Conservation (phyloP, 2,113 vertebrate genomes). For the Ramphastos sulfuratus region DNA sequence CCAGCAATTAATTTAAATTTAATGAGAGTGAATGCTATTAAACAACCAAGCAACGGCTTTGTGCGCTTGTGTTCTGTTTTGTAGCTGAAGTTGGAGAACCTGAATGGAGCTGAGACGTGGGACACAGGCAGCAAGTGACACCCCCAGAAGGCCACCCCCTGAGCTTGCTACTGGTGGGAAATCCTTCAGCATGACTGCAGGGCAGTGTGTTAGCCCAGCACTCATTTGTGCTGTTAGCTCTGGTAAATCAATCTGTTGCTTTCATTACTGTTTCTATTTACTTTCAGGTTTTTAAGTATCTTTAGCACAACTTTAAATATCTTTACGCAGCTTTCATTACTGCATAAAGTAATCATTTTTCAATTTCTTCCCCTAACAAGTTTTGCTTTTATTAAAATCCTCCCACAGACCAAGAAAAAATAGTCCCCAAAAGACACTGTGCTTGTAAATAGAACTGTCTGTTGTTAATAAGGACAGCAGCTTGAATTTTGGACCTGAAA, state of each 20-base stretch:
- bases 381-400: neutral
- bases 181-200: neutral
- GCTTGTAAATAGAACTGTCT: neutral
- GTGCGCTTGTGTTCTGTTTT: neutral
- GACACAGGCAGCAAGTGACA: neutral
- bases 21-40: neutral
- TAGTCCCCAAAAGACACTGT: neutral
- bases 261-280: neutral
- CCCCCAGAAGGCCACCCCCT: neutral
- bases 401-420: neutral
- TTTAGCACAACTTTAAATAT: neutral
- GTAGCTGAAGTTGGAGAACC: neutral
- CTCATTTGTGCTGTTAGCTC: neutral
- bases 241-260: neutral
- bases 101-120: neutral
- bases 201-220: neutral
- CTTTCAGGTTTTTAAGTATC: neutral
- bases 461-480: neutral
- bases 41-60: neutral
- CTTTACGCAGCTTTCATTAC: neutral
- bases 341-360: neutral
- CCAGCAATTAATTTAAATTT: neutral
- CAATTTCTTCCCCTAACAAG: neutral
- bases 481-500: neutral
- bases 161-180: fast-evolving